Percentiles rank a stretch among this genome's conserved stretches.
Conservation (phyloP, 2,797 vertebrate genomes). For the Picus viridis region DNA sequence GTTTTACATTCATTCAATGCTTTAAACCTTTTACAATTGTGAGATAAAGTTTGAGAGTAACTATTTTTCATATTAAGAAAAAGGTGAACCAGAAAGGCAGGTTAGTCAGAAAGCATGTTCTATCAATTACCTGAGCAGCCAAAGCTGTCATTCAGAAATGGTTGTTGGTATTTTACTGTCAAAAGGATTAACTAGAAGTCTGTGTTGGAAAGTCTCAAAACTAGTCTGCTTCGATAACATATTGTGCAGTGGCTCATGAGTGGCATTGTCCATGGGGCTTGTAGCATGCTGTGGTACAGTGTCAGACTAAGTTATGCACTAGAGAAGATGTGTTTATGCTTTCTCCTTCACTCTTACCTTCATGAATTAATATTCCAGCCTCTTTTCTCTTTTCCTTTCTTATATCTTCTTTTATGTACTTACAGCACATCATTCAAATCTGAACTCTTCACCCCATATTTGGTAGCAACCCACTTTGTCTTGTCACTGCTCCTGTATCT, state of each 20-base stretch:
- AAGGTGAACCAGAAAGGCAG: background rate
- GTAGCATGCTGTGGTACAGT: background rate
- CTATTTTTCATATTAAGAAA: background rate
- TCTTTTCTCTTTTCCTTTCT: background rate
- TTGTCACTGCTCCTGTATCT: background rate
- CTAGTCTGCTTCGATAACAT: background rate
- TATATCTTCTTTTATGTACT: rapidly evolving
- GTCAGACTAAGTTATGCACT: background rate
- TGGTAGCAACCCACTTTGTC: background rate
- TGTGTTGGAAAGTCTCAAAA: background rate
- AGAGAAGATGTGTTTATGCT: background rate
- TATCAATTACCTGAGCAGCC: background rate
- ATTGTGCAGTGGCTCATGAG: rapidly evolving
- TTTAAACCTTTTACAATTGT: background rate
- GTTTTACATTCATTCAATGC: background rate
- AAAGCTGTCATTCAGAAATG: background rate
- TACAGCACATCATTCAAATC: rapidly evolving
- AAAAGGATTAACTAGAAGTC: background rate
- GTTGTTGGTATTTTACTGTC: background rate
- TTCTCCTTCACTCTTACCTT: background rate
- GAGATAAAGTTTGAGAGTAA: background rate
- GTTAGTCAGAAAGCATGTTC: background rate
- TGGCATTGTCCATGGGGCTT: background rate
- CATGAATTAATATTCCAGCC: background rate
- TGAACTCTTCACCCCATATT: background rate